Base-by-base conservation (phyloP, 2,888 invertebrate species). In the Synergus gifuensis region DNA sequence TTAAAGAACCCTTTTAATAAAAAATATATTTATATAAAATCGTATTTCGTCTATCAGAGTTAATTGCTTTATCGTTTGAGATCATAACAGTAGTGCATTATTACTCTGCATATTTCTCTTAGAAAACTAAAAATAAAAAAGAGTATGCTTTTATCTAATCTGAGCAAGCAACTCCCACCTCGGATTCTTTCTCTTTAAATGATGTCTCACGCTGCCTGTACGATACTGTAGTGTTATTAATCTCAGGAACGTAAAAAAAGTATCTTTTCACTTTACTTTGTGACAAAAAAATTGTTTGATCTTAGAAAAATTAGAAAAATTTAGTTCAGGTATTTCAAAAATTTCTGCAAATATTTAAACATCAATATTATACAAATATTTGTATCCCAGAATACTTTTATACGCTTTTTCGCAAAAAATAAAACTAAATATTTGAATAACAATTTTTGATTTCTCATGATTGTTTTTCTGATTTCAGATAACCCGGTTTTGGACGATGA, bases 111-210 rank as follows among this genome's bases (percentile, higher is more conserved):
- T 49, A 14, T 49, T 69, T 36, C 73, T 73, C n/a, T 49, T 36
- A 36, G 73, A 49, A 28, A 73, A 73, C 40, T 73, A 40, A 73
- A 60, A 60, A 12, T 28, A 22, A 60, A 42, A 54, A 28, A 28
- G 46, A 62, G 62, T 62, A 22, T 73, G 73, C 40, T 49, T 73
- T 73, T 73, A 73, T 73, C 73, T 73, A 73, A 73, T 73, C 73
- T 73, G 0, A 36, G 54, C 7, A 58, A 36, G 54, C 7, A 58
- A 73, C 73, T 73, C 54, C 73, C 54, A 73, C 46, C 73, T 40
- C 54, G 73, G 40, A 54, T 73, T 73, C n/a, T 73, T 54, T 73
- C 36, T 36, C 54, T 73, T 73, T 40, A 54, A 28, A 54, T 36
- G 54, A 54, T 73, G 73, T 28, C n/a, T 73, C 73, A 73, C 49